phyloP scores from a whole-genome alignment of 1,140 invertebrate species.

The Drosophila micromelanica region DNA sequence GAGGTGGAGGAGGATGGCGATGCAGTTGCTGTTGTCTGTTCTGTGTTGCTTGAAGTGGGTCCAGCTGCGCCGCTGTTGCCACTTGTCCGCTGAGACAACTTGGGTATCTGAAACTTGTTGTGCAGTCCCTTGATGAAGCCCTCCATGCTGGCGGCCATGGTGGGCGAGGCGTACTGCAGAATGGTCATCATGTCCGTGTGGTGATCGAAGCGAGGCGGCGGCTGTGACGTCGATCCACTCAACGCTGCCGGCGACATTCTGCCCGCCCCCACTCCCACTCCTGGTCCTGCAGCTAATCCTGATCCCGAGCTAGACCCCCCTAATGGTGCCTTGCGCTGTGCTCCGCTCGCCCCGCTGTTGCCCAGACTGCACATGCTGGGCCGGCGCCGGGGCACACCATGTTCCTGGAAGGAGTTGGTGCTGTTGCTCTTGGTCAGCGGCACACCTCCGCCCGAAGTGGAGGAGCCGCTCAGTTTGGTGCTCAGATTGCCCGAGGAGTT shows the following conservation, averaged over 20 bases:
- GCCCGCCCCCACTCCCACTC: conserved; percentile 12
- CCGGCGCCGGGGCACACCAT: conserved; percentile 51
- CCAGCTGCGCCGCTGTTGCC: conserved; percentile 22
- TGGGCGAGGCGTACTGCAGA: conserved; percentile 75
- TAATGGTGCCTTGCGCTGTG: conserved; percentile 43
- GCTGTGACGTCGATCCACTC: conserved; percentile 61
- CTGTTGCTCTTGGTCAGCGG: conserved; percentile 76
- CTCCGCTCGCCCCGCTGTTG: conserved; percentile 20
- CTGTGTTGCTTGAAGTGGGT: conserved; percentile 25
- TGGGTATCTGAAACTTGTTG: conserved; percentile 94
- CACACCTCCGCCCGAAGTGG: conserved; percentile 45
- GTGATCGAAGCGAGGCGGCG: conserved; percentile 70
- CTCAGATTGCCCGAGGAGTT: conserved; percentile 78
- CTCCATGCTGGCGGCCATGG: conserved; percentile 86
- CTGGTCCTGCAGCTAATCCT: neutral
- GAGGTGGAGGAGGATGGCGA: conserved; percentile 15
- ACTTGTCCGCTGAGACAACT: conserved; percentile 86
- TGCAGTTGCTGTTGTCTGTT: conserved; percentile 18
- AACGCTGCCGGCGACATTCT: conserved; percentile 59
- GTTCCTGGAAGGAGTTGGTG: conserved; percentile 69
- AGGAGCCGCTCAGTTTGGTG: conserved; percentile 58
- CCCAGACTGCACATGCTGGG: conserved; percentile 57
- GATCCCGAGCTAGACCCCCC: conserved; percentile 22
- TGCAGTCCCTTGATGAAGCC: conserved; percentile 91
- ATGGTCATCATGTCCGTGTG: conserved; percentile 83